phyloP scores from a whole-genome alignment of 2,113 vertebrate genomes.

The Phyllostomus discolor region DNA sequence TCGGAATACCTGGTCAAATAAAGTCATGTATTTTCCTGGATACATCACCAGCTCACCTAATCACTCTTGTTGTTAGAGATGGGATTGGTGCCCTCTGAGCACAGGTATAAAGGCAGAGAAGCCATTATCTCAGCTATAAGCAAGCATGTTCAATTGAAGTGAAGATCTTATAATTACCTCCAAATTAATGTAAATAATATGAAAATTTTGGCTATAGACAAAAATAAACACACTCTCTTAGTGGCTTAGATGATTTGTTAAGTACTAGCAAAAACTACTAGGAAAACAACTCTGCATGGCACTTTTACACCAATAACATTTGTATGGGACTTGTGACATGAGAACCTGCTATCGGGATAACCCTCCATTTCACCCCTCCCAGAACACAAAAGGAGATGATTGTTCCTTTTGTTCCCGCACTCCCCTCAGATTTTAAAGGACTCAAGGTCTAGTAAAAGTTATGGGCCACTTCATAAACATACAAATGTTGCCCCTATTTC shows the following conservation, averaged over 20 bases:
- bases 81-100: background rate
- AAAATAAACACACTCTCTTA: background rate
- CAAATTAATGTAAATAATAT: background rate
- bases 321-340: fast-evolving
- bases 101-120: background rate
- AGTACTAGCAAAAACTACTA: background rate
- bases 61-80: background rate
- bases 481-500: background rate
- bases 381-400: background rate
- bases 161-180: background rate
- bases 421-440: background rate
- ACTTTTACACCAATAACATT: background rate
- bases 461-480: background rate
- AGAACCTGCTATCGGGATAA: background rate
- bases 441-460: background rate
- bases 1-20: background rate
- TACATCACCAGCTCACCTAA: background rate
- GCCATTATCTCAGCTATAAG: background rate
- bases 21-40: background rate
- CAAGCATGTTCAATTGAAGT: background rate
- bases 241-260: background rate
- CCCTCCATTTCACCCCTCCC: background rate
- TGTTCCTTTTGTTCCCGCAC: background rate
- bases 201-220: background rate
- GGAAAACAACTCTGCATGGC: background rate